Conservation (phyloP, 2,113 vertebrate species). For the Epinephelus moara region DNA sequence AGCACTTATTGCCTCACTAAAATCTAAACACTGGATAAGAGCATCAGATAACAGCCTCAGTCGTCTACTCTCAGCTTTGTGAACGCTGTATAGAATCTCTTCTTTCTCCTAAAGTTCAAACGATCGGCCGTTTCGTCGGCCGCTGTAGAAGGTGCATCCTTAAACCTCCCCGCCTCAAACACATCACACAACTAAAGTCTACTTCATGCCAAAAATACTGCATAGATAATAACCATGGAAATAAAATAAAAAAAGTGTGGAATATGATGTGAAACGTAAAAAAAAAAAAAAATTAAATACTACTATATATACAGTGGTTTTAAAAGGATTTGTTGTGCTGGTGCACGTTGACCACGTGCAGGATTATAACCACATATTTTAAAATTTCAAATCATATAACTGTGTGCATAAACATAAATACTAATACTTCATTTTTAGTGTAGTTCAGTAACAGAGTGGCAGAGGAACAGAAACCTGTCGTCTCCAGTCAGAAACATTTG, state of each 20-base stretch:
- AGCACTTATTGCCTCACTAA: too few relatives aligned
- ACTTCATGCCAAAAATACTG: constrained; percentile 68
- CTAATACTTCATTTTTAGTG: constrained; percentile 32
- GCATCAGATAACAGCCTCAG: neutral
- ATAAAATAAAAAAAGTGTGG: neutral
- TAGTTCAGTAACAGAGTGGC: constrained; percentile 16
- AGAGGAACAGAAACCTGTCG: constrained; percentile 2
- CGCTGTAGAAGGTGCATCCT: constrained; percentile 46
- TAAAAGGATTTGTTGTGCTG: constrained; percentile 53
- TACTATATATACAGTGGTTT: constrained; percentile 66
- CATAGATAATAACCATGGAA: constrained; percentile 53
- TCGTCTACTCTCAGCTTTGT: neutral
- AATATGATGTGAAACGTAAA: constrained; percentile 20
- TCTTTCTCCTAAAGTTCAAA: neutral
- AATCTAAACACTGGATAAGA: neutral
- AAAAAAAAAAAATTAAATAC: constrained; percentile 60
- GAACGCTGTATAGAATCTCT: too few relatives aligned
- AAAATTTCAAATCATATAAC: constrained; percentile 10
- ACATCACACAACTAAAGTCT: constrained; percentile 37
- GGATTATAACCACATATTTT: constrained; percentile 37
- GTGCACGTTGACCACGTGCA: constrained; percentile 59
- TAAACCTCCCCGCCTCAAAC: constrained; percentile 45
- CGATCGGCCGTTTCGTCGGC: neutral
- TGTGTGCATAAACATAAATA: constrained; percentile 75
- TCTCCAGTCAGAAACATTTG: neutral